A percentile compares a stretch with the other conserved stretches of the same genome.
These are phyloP conservation scores for Gobiocypris rarus DNA, from an alignment of 2,113 vertebrate species.

Conservation along the genomic window DNA sequence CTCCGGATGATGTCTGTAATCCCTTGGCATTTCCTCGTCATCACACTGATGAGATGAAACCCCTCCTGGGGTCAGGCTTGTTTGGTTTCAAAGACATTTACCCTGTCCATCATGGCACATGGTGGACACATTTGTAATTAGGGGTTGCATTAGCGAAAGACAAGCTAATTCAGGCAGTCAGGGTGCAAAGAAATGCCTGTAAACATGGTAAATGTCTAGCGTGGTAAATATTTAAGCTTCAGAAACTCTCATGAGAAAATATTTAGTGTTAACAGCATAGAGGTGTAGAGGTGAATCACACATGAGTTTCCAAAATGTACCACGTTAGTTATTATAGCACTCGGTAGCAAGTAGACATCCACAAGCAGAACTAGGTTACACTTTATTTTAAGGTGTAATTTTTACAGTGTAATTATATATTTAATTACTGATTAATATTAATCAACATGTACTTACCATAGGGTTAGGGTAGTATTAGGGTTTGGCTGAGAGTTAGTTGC, in stretches of 20 bases:
- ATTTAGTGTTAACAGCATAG: background rate
- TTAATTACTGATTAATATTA: no score
- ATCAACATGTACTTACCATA: no score
- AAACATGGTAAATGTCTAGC: background rate
- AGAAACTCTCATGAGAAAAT: background rate
- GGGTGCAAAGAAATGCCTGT: background rate
- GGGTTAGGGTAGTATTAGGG: no score
- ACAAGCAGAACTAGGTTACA: background rate
- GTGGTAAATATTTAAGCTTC: background rate
- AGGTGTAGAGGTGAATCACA: background rate
- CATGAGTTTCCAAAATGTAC: background rate
- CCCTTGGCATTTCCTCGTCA: slow-evolving; percentile 62
- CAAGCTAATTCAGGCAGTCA: background rate
- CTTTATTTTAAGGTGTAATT: no score
- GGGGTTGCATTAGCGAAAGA: background rate
- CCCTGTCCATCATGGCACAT: background rate
- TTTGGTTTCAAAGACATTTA: slow-evolving; percentile 17
- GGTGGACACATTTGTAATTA: slow-evolving; percentile 14
- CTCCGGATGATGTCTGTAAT: slow-evolving; percentile 56
- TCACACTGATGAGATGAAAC: slow-evolving; percentile 44
- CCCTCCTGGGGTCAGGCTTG: slow-evolving; percentile 15
- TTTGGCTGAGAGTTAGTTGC: no score
- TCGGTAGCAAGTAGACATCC: background rate
- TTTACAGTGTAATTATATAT: no score
- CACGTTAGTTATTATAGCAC: background rate